phyloP scores from a whole-genome alignment of 2,888 invertebrate genomes.

The Parthenolecanium corni region DNA sequence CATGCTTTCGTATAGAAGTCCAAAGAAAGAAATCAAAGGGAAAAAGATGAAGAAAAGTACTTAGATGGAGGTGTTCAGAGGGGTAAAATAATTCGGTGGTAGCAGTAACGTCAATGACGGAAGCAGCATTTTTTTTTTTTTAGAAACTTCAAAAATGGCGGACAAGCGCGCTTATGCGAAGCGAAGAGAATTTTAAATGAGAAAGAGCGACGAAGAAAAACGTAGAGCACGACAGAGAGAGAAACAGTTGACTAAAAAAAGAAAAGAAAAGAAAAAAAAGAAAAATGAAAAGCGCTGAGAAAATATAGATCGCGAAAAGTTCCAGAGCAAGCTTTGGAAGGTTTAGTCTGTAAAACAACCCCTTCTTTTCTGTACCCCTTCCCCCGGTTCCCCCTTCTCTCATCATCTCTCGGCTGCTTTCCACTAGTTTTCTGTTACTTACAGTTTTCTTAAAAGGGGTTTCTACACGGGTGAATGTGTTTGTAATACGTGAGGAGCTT shows the following conservation, averaged over 20 bases:
- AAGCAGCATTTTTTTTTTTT: too few relatives aligned
- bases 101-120: too few relatives aligned
- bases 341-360: neutral
- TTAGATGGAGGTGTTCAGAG: too few relatives aligned
- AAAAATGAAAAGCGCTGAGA: slow-evolving; percentile 16
- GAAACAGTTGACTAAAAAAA: neutral
- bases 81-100: too few relatives aligned
- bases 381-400: neutral
- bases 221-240: neutral
- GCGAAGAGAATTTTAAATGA: slow-evolving; percentile 16
- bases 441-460: neutral
- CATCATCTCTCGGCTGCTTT: neutral
- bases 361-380: neutral
- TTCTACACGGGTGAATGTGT: neutral
- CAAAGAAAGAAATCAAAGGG: too few relatives aligned
- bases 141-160: slow-evolving; percentile 5
- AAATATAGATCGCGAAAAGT: slow-evolving; percentile 16
- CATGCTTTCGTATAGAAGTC: too few relatives aligned
- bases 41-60: too few relatives aligned
- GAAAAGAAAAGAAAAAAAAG: slow-evolving; percentile 11
- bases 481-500: too few relatives aligned
- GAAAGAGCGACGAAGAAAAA: slow-evolving; percentile 14
- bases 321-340: neutral
- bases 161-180: neutral
- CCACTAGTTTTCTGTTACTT: neutral